These are phyloP conservation scores for Nycticebus coucang DNA, from an alignment of 2,113 vertebrate species.

Conservation along the genomic window DNA sequence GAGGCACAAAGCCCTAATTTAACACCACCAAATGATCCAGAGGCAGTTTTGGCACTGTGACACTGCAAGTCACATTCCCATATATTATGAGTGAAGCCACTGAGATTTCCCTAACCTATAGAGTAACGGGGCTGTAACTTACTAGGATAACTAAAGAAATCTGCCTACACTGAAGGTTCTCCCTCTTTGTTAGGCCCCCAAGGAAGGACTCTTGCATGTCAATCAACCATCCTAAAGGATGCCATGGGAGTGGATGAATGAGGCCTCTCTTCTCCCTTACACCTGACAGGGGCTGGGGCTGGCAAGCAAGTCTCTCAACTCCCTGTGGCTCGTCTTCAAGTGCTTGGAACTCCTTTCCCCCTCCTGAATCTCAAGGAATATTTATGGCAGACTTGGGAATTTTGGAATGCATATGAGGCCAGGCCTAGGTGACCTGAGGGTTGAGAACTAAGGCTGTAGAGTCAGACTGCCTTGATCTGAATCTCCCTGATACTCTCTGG, in stretches of 20 bases:
- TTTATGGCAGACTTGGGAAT: not conserved
- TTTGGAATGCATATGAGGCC: not conserved
- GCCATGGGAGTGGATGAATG: not conserved
- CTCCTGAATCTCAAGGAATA: not conserved
- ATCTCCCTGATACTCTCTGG: not conserved
- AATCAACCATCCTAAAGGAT: not conserved
- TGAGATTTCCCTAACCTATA: not conserved
- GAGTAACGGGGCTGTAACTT: not conserved
- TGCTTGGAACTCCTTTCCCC: not conserved
- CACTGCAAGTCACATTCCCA: not conserved
- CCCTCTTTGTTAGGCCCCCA: not conserved
- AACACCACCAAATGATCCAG: constrained; percentile 44
- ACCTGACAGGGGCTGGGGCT: not conserved
- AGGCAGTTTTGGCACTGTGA: not conserved
- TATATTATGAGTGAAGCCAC: not conserved
- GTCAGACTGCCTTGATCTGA: not conserved
- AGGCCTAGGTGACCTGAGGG: not conserved
- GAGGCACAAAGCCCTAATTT: not conserved
- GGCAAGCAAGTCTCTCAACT: not conserved
- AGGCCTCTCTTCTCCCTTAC: not conserved
- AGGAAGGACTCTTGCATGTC: not conserved
- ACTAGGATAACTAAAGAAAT: not conserved
- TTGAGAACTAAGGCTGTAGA: not conserved
- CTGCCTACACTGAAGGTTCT: not conserved
- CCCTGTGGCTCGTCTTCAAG: not conserved